phyloP scores from a whole-genome alignment of 2,797 vertebrate species.

The Silurus lanzhouensis region DNA sequence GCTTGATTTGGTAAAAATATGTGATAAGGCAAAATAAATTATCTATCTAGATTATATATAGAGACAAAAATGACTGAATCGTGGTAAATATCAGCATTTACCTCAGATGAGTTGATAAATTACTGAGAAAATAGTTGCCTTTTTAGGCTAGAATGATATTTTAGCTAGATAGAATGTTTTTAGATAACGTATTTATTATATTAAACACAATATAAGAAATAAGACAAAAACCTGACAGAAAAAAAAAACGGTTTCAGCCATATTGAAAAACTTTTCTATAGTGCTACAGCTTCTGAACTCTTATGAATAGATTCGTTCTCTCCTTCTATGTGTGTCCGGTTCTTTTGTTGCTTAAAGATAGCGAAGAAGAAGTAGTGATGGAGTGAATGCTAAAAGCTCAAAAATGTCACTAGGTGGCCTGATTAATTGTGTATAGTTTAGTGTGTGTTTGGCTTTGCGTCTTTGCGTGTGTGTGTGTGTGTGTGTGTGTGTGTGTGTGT shows the following conservation, averaged over 20 bases:
- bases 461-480: conserved; percentile 53
- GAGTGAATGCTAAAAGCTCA: conserved; percentile 9
- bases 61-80: too few species aligned
- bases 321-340: neutral
- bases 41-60: too few species aligned
- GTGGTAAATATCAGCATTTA: neutral
- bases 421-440: conserved; percentile 68
- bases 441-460: conserved; percentile 28
- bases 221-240: too few species aligned
- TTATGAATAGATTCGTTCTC: neutral
- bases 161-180: too few species aligned
- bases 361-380: neutral
- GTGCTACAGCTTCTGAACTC: neutral
- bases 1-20: too few species aligned
- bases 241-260: neutral
- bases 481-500: conserved; percentile 53
- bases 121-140: neutral
- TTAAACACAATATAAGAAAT: too few species aligned
- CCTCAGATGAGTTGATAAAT: neutral
- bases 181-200: too few species aligned
- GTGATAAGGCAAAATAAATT: too few species aligned
- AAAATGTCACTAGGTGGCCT: conserved; percentile 36
- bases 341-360: neutral
- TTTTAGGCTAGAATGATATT: too few species aligned
- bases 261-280: neutral